phyloP scores from a whole-genome alignment of 2,797 vertebrate species.

The Pseudotriccus pelzelni region DNA sequence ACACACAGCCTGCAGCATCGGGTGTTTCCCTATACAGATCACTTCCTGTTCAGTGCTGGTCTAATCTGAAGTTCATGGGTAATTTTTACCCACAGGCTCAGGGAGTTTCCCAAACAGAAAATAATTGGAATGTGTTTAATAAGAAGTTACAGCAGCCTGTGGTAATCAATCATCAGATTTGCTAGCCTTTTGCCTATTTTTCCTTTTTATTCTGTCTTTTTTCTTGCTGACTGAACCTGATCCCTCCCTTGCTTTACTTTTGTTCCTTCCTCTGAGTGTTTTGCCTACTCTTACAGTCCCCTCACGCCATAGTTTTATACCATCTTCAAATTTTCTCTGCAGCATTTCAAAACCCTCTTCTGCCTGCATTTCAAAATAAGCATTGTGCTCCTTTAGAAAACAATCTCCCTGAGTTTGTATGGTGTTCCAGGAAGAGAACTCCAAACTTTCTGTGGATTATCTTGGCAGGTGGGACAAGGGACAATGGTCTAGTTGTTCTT shows the following conservation, averaged over 20 bases:
- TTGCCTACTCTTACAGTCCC: background rate
- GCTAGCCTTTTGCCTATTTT: background rate
- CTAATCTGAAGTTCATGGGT: background rate
- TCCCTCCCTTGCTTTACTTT: background rate
- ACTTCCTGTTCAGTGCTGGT: background rate
- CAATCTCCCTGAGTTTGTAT: background rate
- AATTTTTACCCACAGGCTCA: background rate
- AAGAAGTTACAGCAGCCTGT: fast-evolving
- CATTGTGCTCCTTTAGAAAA: background rate
- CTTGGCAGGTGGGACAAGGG: background rate
- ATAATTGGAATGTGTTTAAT: background rate
- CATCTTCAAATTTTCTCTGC: background rate
- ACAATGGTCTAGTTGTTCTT: background rate
- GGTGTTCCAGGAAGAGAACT: background rate
- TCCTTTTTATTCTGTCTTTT: background rate
- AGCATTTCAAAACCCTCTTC: background rate
- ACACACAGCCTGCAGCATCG: background rate
- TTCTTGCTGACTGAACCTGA: background rate
- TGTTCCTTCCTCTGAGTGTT: background rate
- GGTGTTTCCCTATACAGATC: background rate
- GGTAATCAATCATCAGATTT: background rate
- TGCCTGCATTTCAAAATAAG: background rate
- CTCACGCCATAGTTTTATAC: fast-evolving
- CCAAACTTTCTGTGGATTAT: background rate
- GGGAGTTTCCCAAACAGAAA: background rate